Conservation (phyloP, 2,797 vertebrate genomes). For the Tragopan temminckii region DNA sequence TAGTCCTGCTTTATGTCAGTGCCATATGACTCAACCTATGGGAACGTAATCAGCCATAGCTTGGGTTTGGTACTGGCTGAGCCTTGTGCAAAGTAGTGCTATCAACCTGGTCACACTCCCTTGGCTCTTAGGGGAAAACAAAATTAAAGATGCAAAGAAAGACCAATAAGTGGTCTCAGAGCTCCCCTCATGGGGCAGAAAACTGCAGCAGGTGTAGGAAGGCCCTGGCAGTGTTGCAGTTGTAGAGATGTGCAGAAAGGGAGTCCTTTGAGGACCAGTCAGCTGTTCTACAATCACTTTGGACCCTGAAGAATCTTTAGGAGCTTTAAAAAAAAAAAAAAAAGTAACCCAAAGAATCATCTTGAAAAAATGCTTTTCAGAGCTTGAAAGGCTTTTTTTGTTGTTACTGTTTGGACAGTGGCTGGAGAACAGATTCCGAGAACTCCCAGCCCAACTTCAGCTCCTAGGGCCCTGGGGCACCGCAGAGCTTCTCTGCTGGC, state of each 20-base stretch:
- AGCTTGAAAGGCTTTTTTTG: not conserved
- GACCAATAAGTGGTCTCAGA: not conserved
- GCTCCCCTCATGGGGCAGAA: too few relatives aligned
- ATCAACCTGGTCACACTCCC: not conserved
- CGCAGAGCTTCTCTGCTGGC: not conserved
- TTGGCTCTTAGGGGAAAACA: not conserved
- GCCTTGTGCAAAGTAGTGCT: not conserved
- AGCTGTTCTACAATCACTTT: not conserved
- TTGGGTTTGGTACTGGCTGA: not conserved
- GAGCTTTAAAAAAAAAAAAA: not conserved
- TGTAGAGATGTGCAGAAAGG: not conserved
- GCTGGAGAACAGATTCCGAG: not conserved
- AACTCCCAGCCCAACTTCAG: not conserved
- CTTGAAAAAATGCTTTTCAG: not conserved
- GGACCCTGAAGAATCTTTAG: not conserved
- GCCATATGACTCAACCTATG: not conserved
- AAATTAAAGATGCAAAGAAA: not conserved
- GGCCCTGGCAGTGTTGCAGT: not conserved
- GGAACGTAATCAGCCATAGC: not conserved
- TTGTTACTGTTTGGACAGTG: not conserved
- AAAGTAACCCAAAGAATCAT: not conserved
- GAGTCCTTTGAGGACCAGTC: not conserved
- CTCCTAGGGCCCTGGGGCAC: not conserved
- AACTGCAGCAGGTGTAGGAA: not conserved
- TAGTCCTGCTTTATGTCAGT: not conserved